Evolutionary conservation across 2,797 vertebrate genomes (phyloP), one percentile per base, ranked within the genome.

Genomic region (Aldrovandia affinis): DNA sequence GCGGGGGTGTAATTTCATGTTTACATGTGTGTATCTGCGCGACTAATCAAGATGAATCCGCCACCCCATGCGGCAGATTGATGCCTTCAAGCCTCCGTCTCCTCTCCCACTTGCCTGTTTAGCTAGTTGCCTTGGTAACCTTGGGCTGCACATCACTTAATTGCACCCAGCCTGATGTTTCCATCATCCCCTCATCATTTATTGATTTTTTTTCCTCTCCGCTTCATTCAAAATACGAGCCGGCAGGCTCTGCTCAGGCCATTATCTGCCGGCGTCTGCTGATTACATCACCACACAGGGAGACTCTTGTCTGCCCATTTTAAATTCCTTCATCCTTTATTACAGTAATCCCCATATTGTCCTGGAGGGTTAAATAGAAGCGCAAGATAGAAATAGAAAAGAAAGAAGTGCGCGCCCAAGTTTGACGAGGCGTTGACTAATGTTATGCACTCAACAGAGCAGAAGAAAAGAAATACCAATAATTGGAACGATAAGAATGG

Each of bases 41-140:
- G 57, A 65, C 44, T 18, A 14, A 61, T 68, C 55, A 65, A 18
- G 57, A 86, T 52, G 18, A 80, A 81, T 78, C 44, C 52, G 50
- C 25, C 52, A 50, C 80, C 47, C 61, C 47, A 77, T 80, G 52
- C 55, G 18, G 36, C 70, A 55, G 65, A 42, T 54, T 81, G 54
- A 57, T 83, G 73, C 77, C 42, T 50, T 80, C 47, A 47, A 81
- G 20, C 65, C 52, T 44, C 33, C 30, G 18, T 55, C 61, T 25
- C 12, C 39, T 78, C 61, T 22, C 44, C 36, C 63, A 28, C 61
- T 55, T 36, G 47, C 30, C 65, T 83, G 65, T 75, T 81, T 81
- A 75, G 28, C 25, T 15, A 36, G 87, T 89, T 87, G 85, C 83
- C 83, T 70, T 87, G 85, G 86, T 36, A 84, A 89, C 84, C 44